Conservation (phyloP, 2,113 vertebrate species). For the Hucho hucho region DNA sequence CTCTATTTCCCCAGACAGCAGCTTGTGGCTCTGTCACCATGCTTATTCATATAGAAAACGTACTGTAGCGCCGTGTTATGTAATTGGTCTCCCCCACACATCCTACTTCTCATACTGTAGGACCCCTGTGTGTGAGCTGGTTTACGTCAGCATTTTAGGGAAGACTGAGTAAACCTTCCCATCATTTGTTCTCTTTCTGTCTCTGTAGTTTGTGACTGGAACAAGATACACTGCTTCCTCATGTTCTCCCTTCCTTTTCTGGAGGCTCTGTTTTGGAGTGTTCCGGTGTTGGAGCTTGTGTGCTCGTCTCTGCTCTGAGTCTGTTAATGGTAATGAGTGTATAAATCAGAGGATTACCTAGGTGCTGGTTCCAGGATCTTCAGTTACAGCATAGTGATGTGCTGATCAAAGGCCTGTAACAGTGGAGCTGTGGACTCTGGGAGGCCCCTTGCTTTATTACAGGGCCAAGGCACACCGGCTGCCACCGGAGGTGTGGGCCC, state of each 20-base stretch:
- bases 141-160: conserved; percentile 22
- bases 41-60: not conserved
- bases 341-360: conserved; percentile 66
- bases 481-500: conserved; percentile 11
- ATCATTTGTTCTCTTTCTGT: conserved; percentile 12
- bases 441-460: not conserved
- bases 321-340: conserved; percentile 54
- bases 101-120: not conserved
- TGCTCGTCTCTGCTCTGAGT: conserved; percentile 22
- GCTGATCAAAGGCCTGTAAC: conserved; percentile 70
- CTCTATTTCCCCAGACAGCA: not conserved
- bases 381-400: conserved; percentile 65
- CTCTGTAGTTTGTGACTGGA: not conserved
- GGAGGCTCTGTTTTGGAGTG: not conserved
- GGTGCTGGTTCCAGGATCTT: conserved; percentile 58
- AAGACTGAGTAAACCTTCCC: not conserved
- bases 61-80: not conserved
- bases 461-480: too few relatives aligned
- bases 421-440: conserved; percentile 30
- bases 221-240: not conserved
- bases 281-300: not conserved
- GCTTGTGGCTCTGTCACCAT: conserved; percentile 7
- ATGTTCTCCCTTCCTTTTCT: conserved; percentile 23
- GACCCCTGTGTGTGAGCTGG: not conserved
- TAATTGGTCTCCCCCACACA: not conserved